Base-by-base conservation (phyloP, 2,113 vertebrate species). In the Sigmodon hispidus region DNA sequence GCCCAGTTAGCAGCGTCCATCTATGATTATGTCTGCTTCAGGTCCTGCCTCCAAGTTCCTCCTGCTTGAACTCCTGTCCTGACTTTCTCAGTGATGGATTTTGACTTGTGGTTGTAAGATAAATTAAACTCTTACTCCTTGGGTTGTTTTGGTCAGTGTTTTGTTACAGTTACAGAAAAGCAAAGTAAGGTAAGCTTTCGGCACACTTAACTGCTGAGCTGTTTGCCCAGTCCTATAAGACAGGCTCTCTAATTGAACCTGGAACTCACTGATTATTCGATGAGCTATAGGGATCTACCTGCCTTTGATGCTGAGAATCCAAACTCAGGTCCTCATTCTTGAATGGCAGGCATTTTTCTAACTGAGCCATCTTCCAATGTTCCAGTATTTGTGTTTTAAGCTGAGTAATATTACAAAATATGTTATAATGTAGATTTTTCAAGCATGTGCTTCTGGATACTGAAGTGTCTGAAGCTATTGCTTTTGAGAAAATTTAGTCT, bases 401-500 rank as follows among this genome's bases (percentile, higher is more conserved):
- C 40, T 76, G 81, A 77, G 45, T 84, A 50, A 50, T 88, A 50
- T 26, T 77, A 21, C 45, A 93, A 50, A 88, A 7, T 88, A 21
- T 95, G 22, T 87, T 87, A n/a, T 83, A 63, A 29, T 80, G 31
- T 13, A 85, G 24, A 43, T 59, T 96, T 93, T 89, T 79, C 29
- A 89, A 67, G 55, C 40, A 61, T 89, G 40, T 36, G 57, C 24
- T 92, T 95, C 45, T 76, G 48, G 26, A 67, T 22, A 85, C 55
- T 84, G 0, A 83, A 67, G 36, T 67, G 29, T 75, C 36, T 48
- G 31, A 72, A 81, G 50, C 45, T 75, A 17, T 70, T 84, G n/a
- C 75, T 88, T 88, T 45, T 79, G 17, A 61, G 76, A 84, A 93
- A 79, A 79, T 15, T 57, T 83, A 29, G 36, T 84, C 81, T 95